Base-by-base conservation (phyloP, 2,797 vertebrate genomes). In the Ctenopoma kingsleyae region DNA sequence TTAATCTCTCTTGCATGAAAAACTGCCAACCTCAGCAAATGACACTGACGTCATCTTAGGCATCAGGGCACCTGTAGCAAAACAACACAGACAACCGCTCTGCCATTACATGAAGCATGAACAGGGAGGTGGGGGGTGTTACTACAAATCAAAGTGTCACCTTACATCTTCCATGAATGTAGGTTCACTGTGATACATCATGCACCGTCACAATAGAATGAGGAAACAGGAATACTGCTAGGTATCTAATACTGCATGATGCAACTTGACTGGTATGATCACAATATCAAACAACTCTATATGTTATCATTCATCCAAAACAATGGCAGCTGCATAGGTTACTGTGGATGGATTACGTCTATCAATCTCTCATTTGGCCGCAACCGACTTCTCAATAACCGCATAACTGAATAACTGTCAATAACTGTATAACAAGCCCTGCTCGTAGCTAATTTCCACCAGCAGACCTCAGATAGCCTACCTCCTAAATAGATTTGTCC, bases 401-500 rank as follows among this genome's bases (percentile, higher is more conserved):
- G 22, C 47, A 54, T 83, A 67, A 71, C 27, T 66, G 80, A 75
- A 54, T 76, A 74, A 71, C 67, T 70, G 83, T 83, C 78, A 83
- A 67, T 85, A 81, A 71, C 55, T 50, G 50, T 8, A 36, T 46
- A 79, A 79, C 72, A 51, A 80, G 43, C 61, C 43, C 19, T 25
- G 67, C 64, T 70, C 43, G 63, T 50, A 52, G 79, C 78, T 78
- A 80, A 80, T 91, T 85, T 90, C 76, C 63, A 76, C 52, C 32
- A 35, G 73, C 72, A 71, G 71, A 75, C 71, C 81, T 75, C 52
- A 56, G 80, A 82, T 75, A 79, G 73, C 62, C 75, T 48, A 57
- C 68, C 78, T 82, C 74, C 80, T 82, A 84, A 92, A 89, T 67
- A 88, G 78, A 88, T 91, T 84, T 87, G 69, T 79, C 82, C 64